Percentiles rank a stretch among this genome's conserved stretches.
These are phyloP conservation scores for Leptinotarsa haldemani DNA, from an alignment of 2,888 invertebrate species.

Conservation along the genomic window DNA sequence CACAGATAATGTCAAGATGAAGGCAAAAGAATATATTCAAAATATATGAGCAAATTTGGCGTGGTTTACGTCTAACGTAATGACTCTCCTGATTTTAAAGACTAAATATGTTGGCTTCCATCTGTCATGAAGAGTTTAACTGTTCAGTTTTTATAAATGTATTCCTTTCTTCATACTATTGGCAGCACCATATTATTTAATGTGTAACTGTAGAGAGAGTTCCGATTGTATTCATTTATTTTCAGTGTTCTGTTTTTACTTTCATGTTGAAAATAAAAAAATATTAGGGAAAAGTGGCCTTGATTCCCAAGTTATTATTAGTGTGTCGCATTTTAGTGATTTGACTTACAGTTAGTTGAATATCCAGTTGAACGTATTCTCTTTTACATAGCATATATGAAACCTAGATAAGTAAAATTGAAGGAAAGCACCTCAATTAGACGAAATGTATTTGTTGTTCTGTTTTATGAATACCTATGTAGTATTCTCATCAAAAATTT, in stretches of 20 bases:
- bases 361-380: no score
- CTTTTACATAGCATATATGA: no score
- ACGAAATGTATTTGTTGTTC: no score
- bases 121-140: constrained; percentile 41
- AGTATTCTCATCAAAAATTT: no score
- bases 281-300: no score
- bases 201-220: neutral
- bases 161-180: neutral
- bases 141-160: constrained; percentile 1
- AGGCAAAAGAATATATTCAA: constrained; percentile 94
- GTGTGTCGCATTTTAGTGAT: no score
- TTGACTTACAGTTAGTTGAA: no score
- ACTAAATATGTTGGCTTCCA: constrained; percentile 43
- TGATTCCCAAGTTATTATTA: no score
- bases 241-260: constrained; percentile 6
- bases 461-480: no score
- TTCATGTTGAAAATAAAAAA: constrained; percentile 1
- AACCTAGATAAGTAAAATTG: no score
- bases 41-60: constrained; percentile 96
- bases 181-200: neutral
- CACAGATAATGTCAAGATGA: constrained; percentile 91
- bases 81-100: constrained; percentile 69
- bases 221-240: constrained; percentile 3
- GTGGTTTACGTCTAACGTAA: constrained; percentile 78
- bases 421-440: no score